phyloP scores from a whole-genome alignment of 2,888 invertebrate species.

The Plebejus anna region DNA sequence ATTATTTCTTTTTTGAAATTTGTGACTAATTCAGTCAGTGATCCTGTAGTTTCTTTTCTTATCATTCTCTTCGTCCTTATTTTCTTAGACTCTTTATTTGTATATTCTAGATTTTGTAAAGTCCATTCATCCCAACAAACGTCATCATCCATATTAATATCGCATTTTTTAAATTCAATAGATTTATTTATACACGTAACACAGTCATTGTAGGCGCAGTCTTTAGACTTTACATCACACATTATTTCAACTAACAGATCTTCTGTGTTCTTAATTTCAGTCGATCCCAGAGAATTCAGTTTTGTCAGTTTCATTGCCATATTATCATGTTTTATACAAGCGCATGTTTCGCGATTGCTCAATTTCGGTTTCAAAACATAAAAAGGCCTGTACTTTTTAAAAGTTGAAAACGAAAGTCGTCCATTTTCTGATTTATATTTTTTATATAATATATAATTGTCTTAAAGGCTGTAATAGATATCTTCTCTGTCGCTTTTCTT shows the following conservation, averaged over 20 bases:
- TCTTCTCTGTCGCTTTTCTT: slow-evolving; percentile 24
- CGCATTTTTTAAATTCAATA: not conserved
- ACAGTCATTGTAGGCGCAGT: slow-evolving; percentile 11
- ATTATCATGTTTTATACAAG: slow-evolving; percentile 32
- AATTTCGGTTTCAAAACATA: slow-evolving; percentile 31
- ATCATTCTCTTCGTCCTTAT: not conserved
- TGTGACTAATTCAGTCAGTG: no score
- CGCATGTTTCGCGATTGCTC: slow-evolving; percentile 33
- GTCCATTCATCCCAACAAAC: slow-evolving; percentile 10
- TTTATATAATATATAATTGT: slow-evolving; percentile 5
- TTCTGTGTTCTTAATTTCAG: slow-evolving; percentile 30
- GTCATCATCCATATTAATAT: not conserved
- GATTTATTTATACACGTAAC: slow-evolving; percentile 15
- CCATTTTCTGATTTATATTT: slow-evolving; percentile 20
- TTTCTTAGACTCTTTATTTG: slow-evolving; percentile 2
- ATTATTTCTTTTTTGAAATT: not conserved
- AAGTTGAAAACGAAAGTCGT: not conserved
- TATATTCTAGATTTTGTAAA: slow-evolving; percentile 13
- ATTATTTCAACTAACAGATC: slow-evolving; percentile 29
- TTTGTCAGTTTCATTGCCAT: no score
- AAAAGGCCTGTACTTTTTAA: slow-evolving; percentile 31
- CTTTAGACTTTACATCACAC: slow-evolving; percentile 26
- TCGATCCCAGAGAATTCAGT: slow-evolving; percentile 31
- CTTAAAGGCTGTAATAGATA: slow-evolving; percentile 12
- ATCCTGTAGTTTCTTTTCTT: slow-evolving; percentile 5